Evolutionary conservation across 2,888 invertebrate genomes (phyloP).

Genomic region (Acleris literana): DNA sequence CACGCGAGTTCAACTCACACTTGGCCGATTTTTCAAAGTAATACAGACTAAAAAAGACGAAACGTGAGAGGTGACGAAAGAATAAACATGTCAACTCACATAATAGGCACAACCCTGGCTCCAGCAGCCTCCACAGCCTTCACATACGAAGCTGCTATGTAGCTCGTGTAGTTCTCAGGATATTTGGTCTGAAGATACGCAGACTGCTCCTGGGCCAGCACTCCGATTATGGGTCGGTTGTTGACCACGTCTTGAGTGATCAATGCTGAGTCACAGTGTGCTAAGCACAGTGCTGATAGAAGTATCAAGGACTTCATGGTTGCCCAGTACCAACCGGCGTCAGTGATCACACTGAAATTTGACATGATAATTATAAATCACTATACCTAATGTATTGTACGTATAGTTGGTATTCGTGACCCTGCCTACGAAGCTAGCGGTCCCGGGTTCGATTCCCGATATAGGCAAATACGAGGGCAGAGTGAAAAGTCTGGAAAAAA

Average conservation of each 20-base stretch:
- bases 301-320: conserved; percentile 61
- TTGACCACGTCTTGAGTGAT: conserved; percentile 53
- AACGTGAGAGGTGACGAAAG: no score
- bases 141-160: conserved; percentile 94
- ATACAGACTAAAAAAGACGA: no score
- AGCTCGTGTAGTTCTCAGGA: conserved; percentile 85
- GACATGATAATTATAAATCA: no score
- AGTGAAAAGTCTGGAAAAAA: no score
- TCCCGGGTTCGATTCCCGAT: no score
- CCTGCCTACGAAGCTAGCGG: no score
- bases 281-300: conserved; percentile 54
- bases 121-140: conserved; percentile 94
- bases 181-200: conserved; percentile 75
- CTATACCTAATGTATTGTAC: no score
- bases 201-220: conserved; percentile 88
- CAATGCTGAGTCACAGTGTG: conserved; percentile 59
- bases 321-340: conserved; percentile 28
- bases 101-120: conserved; percentile 92
- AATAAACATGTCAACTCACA: conserved; percentile 77
- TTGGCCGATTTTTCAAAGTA: no score
- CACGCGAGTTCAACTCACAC: no score
- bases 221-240: conserved; percentile 86
- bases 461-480: no score
- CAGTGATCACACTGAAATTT: no score
- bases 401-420: no score